Conservation (phyloP, 2,797 vertebrate genomes). For the Pangasius larnaudii region DNA sequence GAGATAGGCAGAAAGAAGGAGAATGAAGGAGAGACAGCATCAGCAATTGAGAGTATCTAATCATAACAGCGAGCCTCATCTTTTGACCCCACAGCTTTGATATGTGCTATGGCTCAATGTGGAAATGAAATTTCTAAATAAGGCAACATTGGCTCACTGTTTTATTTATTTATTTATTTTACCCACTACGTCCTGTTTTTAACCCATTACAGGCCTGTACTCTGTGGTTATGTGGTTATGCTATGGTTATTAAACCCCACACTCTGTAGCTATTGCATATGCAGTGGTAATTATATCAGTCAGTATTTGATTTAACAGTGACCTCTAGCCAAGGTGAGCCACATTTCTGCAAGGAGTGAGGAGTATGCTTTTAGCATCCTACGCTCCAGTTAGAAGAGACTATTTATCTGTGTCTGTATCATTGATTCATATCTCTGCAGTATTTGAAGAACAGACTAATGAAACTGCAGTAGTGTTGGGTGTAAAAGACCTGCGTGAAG, state of each 20-base stretch:
- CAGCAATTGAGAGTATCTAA: constrained; percentile 47
- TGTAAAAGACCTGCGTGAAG: neutral
- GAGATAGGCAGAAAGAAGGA: constrained; percentile 5
- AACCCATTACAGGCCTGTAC: constrained; percentile 40
- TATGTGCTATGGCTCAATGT: constrained; percentile 36
- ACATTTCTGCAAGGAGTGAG: constrained; percentile 33
- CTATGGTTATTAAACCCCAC: neutral
- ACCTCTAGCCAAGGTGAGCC: constrained; percentile 66
- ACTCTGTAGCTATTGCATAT: neutral
- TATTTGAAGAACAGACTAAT: constrained; percentile 1
- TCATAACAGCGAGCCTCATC: constrained; percentile 36
- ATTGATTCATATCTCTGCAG: constrained; percentile 19
- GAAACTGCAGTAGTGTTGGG: neutral
- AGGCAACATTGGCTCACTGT: constrained; percentile 21
- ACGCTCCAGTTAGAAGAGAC: neutral
- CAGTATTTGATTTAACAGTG: constrained; percentile 46
- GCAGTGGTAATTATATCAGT: constrained; percentile 37
- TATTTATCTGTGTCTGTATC: constrained; percentile 22
- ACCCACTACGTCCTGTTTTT: constrained; percentile 25
- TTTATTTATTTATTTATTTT: neutral
- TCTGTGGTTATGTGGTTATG: neutral
- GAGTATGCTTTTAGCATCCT: constrained; percentile 17
- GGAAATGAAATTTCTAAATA: constrained; percentile 43
- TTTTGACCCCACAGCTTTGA: constrained; percentile 43
- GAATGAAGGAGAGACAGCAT: constrained; percentile 21